phyloP scores from a whole-genome alignment of 53 echinoderm and acorn worm genomes.

The Echinarachnius parma region DNA sequence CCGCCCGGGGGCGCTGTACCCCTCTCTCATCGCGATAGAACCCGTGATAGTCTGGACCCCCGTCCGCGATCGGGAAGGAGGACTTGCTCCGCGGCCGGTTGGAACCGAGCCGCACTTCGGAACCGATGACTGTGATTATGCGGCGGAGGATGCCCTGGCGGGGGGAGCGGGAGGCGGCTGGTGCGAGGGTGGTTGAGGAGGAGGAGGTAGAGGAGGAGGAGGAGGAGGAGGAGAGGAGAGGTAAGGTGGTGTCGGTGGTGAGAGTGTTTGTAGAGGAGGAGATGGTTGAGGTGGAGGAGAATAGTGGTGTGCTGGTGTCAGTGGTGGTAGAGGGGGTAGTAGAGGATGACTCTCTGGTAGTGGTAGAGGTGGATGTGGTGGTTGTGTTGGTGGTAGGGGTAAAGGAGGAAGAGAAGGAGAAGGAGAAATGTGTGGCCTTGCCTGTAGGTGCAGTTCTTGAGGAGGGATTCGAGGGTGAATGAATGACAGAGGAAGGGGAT shows the following conservation, averaged over 20 bases:
- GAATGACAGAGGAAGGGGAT: too few species aligned
- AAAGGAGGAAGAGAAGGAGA: too few species aligned
- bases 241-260: background rate
- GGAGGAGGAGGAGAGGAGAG: background rate
- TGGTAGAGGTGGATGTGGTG: background rate
- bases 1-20: constrained; percentile 25
- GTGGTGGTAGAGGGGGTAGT: too few species aligned
- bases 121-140: constrained; percentile 15
- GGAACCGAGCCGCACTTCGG: constrained; percentile 19
- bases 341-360: too few species aligned
- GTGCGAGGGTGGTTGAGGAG: background rate
- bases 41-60: constrained; percentile 6
- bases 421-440: too few species aligned
- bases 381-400: background rate
- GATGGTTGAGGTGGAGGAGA: background rate
- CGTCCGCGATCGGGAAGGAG: background rate
- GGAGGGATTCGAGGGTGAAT: too few species aligned
- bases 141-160: constrained; percentile 26
- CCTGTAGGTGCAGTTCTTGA: too few species aligned
- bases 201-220: background rate
- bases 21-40: background rate
- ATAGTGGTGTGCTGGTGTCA: background rate
- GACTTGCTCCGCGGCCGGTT: constrained; percentile 38
- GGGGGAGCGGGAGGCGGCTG: constrained; percentile 5
- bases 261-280: too few species aligned